Base-by-base conservation (phyloP, 2,797 vertebrate genomes). In the Cheirogaleus major region DNA sequence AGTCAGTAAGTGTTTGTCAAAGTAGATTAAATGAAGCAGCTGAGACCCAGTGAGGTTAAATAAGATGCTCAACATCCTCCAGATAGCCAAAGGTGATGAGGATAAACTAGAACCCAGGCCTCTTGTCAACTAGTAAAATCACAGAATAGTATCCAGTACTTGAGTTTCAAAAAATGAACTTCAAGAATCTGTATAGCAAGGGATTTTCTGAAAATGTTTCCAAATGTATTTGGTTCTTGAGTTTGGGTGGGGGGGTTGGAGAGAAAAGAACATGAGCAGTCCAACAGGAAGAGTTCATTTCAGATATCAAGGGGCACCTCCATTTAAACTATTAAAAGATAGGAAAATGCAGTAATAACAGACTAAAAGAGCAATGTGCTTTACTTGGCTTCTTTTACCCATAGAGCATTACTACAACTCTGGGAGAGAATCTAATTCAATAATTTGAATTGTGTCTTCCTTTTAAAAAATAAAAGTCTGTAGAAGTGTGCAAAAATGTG, bases 111-210 rank as follows among this genome's bases (percentile, higher is more conserved):
- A 70, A 79, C 52, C 18, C 55, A 43, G 65, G 57, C 25, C 10
- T 83, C 65, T 61, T 72, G 83, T 55, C 67, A 93, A 43, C 52
- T 20, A 52, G 67, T 50, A 43, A 81, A 78, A 32, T 80, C 50
- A 30, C 79, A 79, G 10, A 85, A 91, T 32, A 73, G 17, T 57
- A 52, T 55, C 17, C 25, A 48, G 45, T 75, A 30, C 90, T 84
- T 83, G 70, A 22, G 45, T 93, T 97, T 93, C 73, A 59, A 80
- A 81, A 94, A 75, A 91, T 13, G 55, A 84, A 89, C 30, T 70
- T 73, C 22, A 72, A 85, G 41, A 81, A 65, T 85, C 81, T 93
- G 90, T 25, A 81, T 17, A 81, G 65, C 38, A 84, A 69, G 43
- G 30, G 17, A 35, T 84, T 89, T 93, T 80, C 63, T 93, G 63